Conservation (phyloP, 2,113 vertebrate species). For the Tragelaphus buxtoni region DNA sequence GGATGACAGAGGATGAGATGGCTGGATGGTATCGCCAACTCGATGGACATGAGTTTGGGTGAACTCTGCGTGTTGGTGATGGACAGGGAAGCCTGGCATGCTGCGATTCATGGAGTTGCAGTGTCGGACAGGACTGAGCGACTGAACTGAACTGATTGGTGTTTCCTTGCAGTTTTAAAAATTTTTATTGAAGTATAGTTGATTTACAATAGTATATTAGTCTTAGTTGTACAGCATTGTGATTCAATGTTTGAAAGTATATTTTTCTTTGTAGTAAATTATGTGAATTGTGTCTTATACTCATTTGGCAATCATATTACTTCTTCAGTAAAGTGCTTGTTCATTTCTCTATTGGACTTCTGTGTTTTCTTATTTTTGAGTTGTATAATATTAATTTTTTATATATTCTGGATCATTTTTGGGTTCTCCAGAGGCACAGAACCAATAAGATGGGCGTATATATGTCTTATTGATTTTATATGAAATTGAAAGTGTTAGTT, state of each 20-base stretch:
- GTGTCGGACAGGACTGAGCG: too few relatives aligned
- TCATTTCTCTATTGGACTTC: not conserved
- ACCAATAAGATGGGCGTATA: not conserved
- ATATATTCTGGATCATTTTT: not conserved
- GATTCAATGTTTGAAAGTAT: not conserved
- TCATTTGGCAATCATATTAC: not conserved
- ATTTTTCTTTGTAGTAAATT: not conserved
- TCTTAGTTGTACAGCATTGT: not conserved
- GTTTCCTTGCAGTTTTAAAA: not conserved
- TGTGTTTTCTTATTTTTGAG: not conserved
- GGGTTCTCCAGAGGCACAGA: not conserved
- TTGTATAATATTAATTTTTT: not conserved
- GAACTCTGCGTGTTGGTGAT: too few relatives aligned
- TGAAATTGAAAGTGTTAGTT: not conserved
- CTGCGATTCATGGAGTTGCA: too few relatives aligned
- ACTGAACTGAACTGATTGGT: too few relatives aligned
- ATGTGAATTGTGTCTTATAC: not conserved
- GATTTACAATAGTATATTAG: not conserved
- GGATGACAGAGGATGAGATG: too few relatives aligned
- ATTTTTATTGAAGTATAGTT: not conserved
- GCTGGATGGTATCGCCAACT: too few relatives aligned
- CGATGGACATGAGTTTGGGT: too few relatives aligned
- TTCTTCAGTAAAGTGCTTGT: not conserved
- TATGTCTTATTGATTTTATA: not conserved
- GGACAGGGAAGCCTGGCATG: too few relatives aligned